A percentile compares a stretch with the other conserved stretches of the same genome.
phyloP scores from a whole-genome alignment of 2,797 vertebrate species.

The Psittacula derbiana region DNA sequence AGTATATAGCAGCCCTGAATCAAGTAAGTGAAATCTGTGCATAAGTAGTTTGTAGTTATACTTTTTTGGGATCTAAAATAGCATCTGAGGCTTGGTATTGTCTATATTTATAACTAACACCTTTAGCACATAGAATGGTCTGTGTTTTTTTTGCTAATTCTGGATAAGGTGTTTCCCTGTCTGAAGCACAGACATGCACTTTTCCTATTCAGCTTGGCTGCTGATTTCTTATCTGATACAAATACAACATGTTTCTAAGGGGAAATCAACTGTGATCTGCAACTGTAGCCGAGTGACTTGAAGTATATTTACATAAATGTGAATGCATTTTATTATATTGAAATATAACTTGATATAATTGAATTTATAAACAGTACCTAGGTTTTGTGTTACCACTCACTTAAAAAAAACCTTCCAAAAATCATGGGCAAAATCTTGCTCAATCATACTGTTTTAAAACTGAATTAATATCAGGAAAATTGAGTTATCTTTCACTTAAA shows the following conservation, averaged over 20 bases:
- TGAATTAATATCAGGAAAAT: neutral
- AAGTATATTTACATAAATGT: neutral
- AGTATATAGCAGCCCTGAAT: neutral
- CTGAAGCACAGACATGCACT: neutral
- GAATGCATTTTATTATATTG: neutral
- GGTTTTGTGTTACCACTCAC: neutral
- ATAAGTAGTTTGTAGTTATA: neutral
- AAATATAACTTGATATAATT: neutral
- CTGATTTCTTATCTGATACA: neutral
- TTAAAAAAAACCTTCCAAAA: neutral
- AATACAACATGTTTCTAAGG: neutral
- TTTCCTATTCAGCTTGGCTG: neutral
- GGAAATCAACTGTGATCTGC: neutral
- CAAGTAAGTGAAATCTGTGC: neutral
- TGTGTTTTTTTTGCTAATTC: neutral
- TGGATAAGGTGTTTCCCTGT: neutral
- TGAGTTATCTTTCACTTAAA: neutral
- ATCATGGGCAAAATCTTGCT: neutral
- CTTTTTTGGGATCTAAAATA: neutral
- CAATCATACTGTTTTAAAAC: neutral
- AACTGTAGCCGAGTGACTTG: neutral
- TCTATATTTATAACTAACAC: neutral
- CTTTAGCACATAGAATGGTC: neutral
- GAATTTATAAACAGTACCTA: neutral
- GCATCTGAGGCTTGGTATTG: neutral